Base-by-base conservation (phyloP, 1,140 invertebrate species). In the Drosophila kohkoa region DNA sequence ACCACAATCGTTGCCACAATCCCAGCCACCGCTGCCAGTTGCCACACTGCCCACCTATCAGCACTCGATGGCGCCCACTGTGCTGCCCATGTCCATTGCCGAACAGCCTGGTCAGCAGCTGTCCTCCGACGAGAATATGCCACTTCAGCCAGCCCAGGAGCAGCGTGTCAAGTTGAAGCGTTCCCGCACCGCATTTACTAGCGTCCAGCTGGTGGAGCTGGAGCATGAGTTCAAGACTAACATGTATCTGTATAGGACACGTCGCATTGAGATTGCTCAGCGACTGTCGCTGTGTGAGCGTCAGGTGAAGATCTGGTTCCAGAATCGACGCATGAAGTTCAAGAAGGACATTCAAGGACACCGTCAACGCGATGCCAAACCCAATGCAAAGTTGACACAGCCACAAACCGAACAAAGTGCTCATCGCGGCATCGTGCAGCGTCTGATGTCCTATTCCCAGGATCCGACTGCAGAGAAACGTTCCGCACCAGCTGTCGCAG, bases 241-340 rank as follows among this genome's bases (percentile, higher is more conserved):
- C 70, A 95, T 95, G 62, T 98, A 98, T 82, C 93, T 98, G 1
- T 97, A 96, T 64, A 93, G 97, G 54, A 95, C 96, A 0, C 94
- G 96, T 5, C 94, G 97, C 15, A 97, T 98, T 16, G 95, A 97
- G 92, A 94, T 98, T 79, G 96, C 97, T 0, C 93, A 95, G n/a
- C 93, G 94, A 13, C 92, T 98, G 1, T 94, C 94, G 25, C 93
- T 98, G 0, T 95, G 95, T 1, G 97, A 98, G 82, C 93, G 97
- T 16, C 97, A 98, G 92, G 97, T 98, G 16, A 98, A 98, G 93
- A 98, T 98, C 60, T 98, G 97, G 97, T 98, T 92, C 72, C 91
- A 92, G 75, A 92, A 92, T 49, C 82, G 91, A 2, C 91, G 91
- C 55, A 92, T 92, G 91, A 92, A 92, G 45, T 82, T 79, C 52